Conservation (phyloP, 1,140 invertebrate species). For the Sminthurides bifidus region DNA sequence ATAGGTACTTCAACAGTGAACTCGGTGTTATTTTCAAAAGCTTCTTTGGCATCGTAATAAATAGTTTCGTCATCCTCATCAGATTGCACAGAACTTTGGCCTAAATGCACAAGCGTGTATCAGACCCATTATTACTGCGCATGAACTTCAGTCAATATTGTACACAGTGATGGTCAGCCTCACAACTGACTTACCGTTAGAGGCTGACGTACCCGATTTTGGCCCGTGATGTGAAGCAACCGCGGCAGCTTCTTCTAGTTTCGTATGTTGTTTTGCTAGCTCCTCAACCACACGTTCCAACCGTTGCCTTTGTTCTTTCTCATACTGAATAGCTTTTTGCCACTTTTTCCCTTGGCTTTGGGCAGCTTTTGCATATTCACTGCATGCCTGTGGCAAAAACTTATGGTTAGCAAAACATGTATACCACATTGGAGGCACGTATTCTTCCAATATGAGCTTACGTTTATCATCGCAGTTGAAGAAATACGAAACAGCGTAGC, state of each 20-base stretch:
- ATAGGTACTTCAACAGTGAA: conserved; percentile 31
- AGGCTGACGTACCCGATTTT: neutral
- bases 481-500: conserved; percentile 87
- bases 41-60: conserved; percentile 82
- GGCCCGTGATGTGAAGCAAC: conserved; percentile 14
- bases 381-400: conserved; percentile 58
- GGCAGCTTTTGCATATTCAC: conserved; percentile 76
- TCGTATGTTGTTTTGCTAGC: conserved; percentile 87
- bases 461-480: conserved; percentile 90
- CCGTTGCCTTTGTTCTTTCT: conserved; percentile 83
- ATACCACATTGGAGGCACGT: neutral
- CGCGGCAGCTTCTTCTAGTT: conserved; percentile 67
- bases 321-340: conserved; percentile 81
- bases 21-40: conserved; percentile 32
- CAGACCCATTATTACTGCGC: neutral
- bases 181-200: neutral
- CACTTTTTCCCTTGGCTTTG: conserved; percentile 77
- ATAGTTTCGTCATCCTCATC: conserved; percentile 81
- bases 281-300: conserved; percentile 96
- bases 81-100: conserved; percentile 43
- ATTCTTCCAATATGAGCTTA: conserved; percentile 41
- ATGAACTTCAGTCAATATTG: neutral
- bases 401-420: no score
- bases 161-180: no score
- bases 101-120: neutral